A percentile compares a stretch with the other conserved stretches of the same genome.
Conservation (phyloP, 2,113 vertebrate genomes). For the Scomber japonicus region DNA sequence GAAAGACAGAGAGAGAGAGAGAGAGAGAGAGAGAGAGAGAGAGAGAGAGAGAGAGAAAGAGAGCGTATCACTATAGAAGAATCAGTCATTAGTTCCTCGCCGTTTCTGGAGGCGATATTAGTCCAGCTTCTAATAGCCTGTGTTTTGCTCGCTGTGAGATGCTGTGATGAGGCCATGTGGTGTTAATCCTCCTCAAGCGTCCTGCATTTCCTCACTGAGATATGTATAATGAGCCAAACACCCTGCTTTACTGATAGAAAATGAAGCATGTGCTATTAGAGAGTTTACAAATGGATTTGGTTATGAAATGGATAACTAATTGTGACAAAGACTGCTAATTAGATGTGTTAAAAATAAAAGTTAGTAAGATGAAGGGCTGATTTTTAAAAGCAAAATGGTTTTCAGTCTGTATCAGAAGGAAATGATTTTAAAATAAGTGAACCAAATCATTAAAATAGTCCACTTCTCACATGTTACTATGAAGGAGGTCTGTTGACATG, state of each 20-base stretch:
- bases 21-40: too few species aligned
- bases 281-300: neutral
- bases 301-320: neutral
- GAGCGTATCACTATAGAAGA: neutral
- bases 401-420: neutral
- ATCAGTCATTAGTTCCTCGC: constrained; percentile 12
- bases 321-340: neutral
- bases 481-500: neutral
- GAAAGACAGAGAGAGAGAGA: too few species aligned
- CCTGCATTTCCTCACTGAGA: constrained; percentile 1
- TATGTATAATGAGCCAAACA: too few species aligned
- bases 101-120: constrained; percentile 2
- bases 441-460: neutral
- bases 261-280: neutral
- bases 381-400: neutral
- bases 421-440: too few species aligned
- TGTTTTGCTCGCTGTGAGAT: constrained; percentile 25
- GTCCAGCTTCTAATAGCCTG: neutral
- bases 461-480: neutral
- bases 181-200: constrained; percentile 33
- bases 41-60: neutral
- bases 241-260: neutral
- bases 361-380: neutral
- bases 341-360: neutral
- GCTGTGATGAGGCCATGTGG: constrained; percentile 48